Conservation (phyloP, 1,140 invertebrate genomes). For the Ceratina calcarata region DNA sequence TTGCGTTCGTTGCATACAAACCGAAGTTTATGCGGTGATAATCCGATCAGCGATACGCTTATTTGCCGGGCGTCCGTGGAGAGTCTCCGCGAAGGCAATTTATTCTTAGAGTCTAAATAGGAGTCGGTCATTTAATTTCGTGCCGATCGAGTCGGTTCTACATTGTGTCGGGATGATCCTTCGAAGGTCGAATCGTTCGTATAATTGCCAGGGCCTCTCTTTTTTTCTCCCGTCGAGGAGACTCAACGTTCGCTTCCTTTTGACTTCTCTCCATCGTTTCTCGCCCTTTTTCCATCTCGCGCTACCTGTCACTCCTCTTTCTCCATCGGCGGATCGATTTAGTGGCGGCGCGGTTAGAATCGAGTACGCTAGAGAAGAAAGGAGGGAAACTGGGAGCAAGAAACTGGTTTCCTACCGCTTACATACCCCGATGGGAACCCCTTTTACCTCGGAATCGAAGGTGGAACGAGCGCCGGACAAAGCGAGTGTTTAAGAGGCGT, state of each 20-base stretch:
- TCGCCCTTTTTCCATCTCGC: slow-evolving; percentile 31
- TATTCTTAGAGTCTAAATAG: slow-evolving; percentile 48
- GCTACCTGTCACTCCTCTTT: slow-evolving; percentile 26
- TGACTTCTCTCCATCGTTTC: background rate
- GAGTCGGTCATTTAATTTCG: slow-evolving; percentile 48
- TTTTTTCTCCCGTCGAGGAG: slow-evolving; percentile 40
- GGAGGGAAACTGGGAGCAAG: background rate
- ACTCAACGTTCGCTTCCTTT: slow-evolving; percentile 18
- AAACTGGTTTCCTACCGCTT: slow-evolving; percentile 34
- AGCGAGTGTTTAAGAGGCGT: slow-evolving; percentile 38
- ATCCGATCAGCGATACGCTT: slow-evolving; percentile 38
- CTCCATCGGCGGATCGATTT: slow-evolving; percentile 32
- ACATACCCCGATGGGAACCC: slow-evolving; percentile 28
- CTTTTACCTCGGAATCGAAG: slow-evolving; percentile 42
- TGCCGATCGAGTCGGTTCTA: slow-evolving; percentile 22
- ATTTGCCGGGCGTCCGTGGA: background rate
- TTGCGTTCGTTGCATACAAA: slow-evolving; percentile 11
- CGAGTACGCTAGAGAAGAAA: background rate
- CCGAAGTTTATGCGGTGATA: slow-evolving; percentile 5
- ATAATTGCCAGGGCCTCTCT: slow-evolving; percentile 75
- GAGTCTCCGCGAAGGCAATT: slow-evolving; percentile 37
- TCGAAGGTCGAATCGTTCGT: slow-evolving; percentile 72
- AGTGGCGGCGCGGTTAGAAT: slow-evolving; percentile 12
- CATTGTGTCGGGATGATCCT: slow-evolving; percentile 61
- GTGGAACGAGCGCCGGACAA: slow-evolving; percentile 30